These are phyloP conservation scores for Cryptoprocta ferox DNA, from an alignment of 2,797 vertebrate genomes.

Conservation along the genomic window DNA sequence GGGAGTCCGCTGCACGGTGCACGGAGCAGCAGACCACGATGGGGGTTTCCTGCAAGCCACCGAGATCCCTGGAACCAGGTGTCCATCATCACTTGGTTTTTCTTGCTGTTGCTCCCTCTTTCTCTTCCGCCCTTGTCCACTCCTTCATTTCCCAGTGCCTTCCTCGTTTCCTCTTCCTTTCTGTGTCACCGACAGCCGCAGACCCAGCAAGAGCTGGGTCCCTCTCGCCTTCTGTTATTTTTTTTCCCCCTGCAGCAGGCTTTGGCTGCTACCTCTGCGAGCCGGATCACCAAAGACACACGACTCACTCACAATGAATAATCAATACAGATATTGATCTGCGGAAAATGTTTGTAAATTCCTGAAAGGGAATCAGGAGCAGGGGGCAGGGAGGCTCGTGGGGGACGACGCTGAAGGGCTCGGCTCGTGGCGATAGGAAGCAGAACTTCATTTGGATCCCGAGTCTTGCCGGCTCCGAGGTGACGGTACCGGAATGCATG, in stretches of 20 bases:
- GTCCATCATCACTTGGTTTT: slow-evolving; percentile 80
- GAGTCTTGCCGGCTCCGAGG: slow-evolving; percentile 84
- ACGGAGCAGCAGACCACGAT: slow-evolving; percentile 67
- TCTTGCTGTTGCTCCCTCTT: slow-evolving; percentile 86
- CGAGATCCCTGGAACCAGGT: slow-evolving; percentile 77
- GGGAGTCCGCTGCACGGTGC: slow-evolving; percentile 74
- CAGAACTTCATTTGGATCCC: slow-evolving; percentile 87
- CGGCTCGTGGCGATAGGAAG: slow-evolving; percentile 85
- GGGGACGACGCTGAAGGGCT: slow-evolving; percentile 89
- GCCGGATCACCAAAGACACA: slow-evolving; percentile 92
- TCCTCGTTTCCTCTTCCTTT: slow-evolving; percentile 84
- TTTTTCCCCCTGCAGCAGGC: slow-evolving; percentile 86
- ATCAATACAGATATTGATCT: slow-evolving; percentile 99
- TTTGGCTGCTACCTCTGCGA: slow-evolving; percentile 88
- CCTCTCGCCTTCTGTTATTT: slow-evolving; percentile 82
- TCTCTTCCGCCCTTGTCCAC: slow-evolving; percentile 83
- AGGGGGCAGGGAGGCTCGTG: slow-evolving; percentile 88
- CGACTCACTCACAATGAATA: slow-evolving; percentile 99
- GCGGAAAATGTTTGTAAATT: slow-evolving; percentile 99
- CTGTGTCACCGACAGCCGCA: slow-evolving; percentile 84
- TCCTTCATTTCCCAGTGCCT: slow-evolving; percentile 88
- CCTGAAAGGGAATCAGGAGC: slow-evolving; percentile 90
- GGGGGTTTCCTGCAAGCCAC: slow-evolving; percentile 84
- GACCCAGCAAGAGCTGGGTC: slow-evolving; percentile 84
- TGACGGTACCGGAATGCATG: slow-evolving; percentile 87